Conservation (phyloP, 2,888 invertebrate genomes). For the Balanococcus diminutus region DNA sequence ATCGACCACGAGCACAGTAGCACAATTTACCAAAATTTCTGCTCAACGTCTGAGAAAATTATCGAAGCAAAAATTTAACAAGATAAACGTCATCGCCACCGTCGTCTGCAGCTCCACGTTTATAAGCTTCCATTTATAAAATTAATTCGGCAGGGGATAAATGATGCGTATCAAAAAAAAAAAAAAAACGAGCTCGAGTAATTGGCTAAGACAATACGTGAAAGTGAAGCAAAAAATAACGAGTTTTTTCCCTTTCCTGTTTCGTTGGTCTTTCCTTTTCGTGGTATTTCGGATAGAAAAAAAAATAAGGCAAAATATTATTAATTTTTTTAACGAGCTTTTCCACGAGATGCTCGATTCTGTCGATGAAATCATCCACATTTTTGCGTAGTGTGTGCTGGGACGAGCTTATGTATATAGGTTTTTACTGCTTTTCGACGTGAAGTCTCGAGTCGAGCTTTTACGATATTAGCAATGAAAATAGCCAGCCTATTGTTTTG, state of each 20-base stretch:
- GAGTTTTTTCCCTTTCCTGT: not conserved
- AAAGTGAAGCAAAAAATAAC: not conserved
- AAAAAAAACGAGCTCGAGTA: not conserved
- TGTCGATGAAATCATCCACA: not conserved
- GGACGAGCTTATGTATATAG: not conserved
- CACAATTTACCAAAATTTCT: not conserved
- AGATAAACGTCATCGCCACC: constrained; percentile 1
- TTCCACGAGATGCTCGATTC: not conserved
- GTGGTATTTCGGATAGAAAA: not conserved
- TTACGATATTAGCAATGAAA: constrained; percentile 2
- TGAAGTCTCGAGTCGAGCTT: constrained; percentile 3
- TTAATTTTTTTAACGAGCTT: not conserved
- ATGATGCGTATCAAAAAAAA: constrained; percentile 1
- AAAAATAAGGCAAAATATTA: not conserved
- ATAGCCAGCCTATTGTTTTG: not conserved
- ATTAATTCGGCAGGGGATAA: constrained; percentile 13
- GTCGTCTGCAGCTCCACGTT: not conserved
- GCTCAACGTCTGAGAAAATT: not conserved
- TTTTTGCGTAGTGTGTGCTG: not conserved
- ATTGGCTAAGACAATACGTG: not conserved
- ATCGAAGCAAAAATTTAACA: constrained; percentile 21
- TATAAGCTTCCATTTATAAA: constrained; percentile 17
- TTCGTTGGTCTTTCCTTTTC: not conserved
- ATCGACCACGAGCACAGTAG: not conserved
- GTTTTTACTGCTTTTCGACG: not conserved